These are phyloP conservation scores for Suncus etruscus DNA, from an alignment of 2,113 vertebrate species.

Conservation along the genomic window DNA sequence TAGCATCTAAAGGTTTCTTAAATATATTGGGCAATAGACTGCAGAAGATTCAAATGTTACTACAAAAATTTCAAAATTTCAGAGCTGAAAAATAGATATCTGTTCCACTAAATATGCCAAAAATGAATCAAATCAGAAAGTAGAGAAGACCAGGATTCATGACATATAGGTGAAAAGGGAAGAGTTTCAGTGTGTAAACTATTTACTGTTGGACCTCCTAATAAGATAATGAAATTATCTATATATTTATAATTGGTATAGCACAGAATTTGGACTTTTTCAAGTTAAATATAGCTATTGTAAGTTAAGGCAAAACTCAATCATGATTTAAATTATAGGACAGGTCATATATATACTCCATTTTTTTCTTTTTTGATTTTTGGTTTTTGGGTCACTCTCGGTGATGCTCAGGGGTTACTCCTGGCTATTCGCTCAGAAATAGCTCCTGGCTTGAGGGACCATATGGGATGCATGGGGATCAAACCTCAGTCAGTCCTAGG, in stretches of 20 bases:
- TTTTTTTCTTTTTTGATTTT: too few species aligned
- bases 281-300: background rate
- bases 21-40: background rate
- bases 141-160: background rate
- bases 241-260: background rate
- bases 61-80: background rate
- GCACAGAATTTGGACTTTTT: background rate
- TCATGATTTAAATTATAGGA: background rate
- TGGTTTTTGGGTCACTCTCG: too few species aligned
- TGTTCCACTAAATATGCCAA: background rate
- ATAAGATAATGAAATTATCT: too few species aligned
- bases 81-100: too few species aligned
- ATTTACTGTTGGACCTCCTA: background rate
- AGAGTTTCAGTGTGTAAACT: background rate
- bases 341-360: accelerated
- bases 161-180: background rate
- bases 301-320: background rate
- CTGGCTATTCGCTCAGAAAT: too few species aligned
- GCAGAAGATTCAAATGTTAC: constrained; percentile 22
- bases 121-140: background rate
- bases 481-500: too few species aligned
- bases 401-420: too few species aligned
- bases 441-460: too few species aligned
- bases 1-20: background rate
- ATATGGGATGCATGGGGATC: too few species aligned